Evolutionary conservation across 2,888 invertebrate genomes (phyloP), one percentile per base, ranked within the genome.

Genomic region (Diarsia dahlii): DNA sequence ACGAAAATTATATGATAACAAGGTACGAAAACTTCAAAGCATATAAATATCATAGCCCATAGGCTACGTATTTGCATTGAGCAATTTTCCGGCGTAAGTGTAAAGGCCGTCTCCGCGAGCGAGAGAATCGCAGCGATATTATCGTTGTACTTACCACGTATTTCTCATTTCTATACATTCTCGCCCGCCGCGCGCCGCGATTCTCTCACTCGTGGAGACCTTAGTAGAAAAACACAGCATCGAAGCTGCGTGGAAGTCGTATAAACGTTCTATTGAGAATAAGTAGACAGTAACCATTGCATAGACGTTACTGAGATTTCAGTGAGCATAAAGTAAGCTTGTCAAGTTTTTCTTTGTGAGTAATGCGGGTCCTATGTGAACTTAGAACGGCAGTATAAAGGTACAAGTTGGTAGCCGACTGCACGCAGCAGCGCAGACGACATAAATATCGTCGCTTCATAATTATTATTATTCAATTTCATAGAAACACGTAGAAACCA

Each of bases 1-100:
- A 84, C 75, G 87, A 84, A 79, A 85, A 84, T 88, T 65, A 83
- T 85, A 81, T 83, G 13, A 8, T 56, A 88, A 83, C 77, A 66
- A 70, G 58, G 6, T 71, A 78, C 65, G 74, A 80, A 72, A 74
- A 81, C 75, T 66, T 81, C 60, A 39, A 54, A 62, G 58, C 52
- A 68, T 68, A 50, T 4, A n/a, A n/a, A n/a, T n/a, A 56, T 23
- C 20, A 34, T 15, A 58, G 23, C n/a, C n/a, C n/a, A n/a, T n/a
- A n/a, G n/a, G n/a, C 13, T 34, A 18, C 15, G 10, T 45, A 12
- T 71, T 39, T 23, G 3, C 15, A 46, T 12, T 0, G 54, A 71
- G 18, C 23, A 58, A 48, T 48, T 73, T 72, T 13, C 15, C n/a
- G 34, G 8, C 13, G n/a, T 45, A 45, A 15, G 12, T 18, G 13